phyloP scores from a whole-genome alignment of 1,140 invertebrate genomes.

The Rhyacophila brunnea region DNA sequence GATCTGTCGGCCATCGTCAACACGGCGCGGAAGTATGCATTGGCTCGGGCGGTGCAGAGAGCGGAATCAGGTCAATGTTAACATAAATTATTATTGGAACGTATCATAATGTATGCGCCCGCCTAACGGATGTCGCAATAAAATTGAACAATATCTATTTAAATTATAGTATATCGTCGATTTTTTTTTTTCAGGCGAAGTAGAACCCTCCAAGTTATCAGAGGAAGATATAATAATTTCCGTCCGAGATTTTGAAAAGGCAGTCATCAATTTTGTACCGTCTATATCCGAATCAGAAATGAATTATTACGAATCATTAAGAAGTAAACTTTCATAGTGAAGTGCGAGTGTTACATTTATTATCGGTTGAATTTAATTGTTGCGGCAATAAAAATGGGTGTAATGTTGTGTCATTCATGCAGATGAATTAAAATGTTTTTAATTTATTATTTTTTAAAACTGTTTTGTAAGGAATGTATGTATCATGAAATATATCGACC shows the following conservation, averaged over 20 bases:
- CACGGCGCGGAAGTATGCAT: slow-evolving; percentile 38
- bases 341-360: too few species aligned
- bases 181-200: slow-evolving; percentile 21
- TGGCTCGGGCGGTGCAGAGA: slow-evolving; percentile 39
- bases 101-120: too few species aligned
- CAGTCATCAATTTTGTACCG: slow-evolving; percentile 26
- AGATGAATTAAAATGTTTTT: too few species aligned
- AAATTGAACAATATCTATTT: too few species aligned
- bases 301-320: slow-evolving; percentile 34
- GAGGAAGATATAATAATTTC: slow-evolving; percentile 27
- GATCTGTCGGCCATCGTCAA: slow-evolving; percentile 46
- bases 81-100: too few species aligned
- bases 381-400: too few species aligned
- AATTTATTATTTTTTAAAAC: too few species aligned
- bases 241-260: slow-evolving; percentile 24
- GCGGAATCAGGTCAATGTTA: slow-evolving; percentile 30
- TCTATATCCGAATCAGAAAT: slow-evolving; percentile 31
- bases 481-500: too few species aligned
- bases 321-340: slow-evolving; percentile 24
- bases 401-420: too few species aligned
- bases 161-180: not conserved
- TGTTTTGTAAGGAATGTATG: too few species aligned
- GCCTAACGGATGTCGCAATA: too few species aligned
- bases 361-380: too few species aligned
- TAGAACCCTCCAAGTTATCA: slow-evolving; percentile 5